Base-by-base conservation (phyloP, 2,797 vertebrate species). In the Sebastes melanostomus region DNA sequence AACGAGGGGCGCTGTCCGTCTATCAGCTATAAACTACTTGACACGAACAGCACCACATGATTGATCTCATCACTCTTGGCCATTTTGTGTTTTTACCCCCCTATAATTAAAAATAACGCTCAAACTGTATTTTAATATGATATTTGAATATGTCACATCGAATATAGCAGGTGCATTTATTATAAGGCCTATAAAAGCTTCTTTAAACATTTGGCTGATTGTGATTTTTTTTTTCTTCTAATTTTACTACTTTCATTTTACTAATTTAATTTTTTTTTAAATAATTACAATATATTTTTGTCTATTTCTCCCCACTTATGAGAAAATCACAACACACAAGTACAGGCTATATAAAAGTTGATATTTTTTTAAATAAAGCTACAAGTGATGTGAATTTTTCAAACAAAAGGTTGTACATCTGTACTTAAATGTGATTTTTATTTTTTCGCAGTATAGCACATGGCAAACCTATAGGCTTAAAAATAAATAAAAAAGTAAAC, bases 1-100 rank as follows among this genome's bases (percentile, higher is more conserved):
- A 94, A 94, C 86, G 93, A 94, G 94, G 93, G 94, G 94, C 94
- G 94, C 94, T 94, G 94, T 94, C 94, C 93, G 93, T 94, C 94
- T 91, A 93, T 93, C 92, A 93, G 92, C 93, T 36, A 5, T 75
- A 83, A 83, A 83, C 85, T 63, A 70, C 86, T 65, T 91, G 89
- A 89, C 89, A 86, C 82, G 77, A 77, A 81, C 30, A 91, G 80
- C 86, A 42, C 89, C 27, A 66, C 84, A 82, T 91, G 93, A 94
- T 93, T 92, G 93, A 94, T 94, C 91, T 89, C 81, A 80, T 89
- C 88, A 88, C 83, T 91, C 86, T 61, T 75, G 72, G 84, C 81
- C 82, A 83, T 89, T 54, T 91, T 86, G 82, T 88, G 87, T 88
- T 88, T 91, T 72, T 50, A 50, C 2, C 70, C 73, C 72, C 71